phyloP scores from a whole-genome alignment of 2,797 vertebrate species.

The Huso huso region DNA sequence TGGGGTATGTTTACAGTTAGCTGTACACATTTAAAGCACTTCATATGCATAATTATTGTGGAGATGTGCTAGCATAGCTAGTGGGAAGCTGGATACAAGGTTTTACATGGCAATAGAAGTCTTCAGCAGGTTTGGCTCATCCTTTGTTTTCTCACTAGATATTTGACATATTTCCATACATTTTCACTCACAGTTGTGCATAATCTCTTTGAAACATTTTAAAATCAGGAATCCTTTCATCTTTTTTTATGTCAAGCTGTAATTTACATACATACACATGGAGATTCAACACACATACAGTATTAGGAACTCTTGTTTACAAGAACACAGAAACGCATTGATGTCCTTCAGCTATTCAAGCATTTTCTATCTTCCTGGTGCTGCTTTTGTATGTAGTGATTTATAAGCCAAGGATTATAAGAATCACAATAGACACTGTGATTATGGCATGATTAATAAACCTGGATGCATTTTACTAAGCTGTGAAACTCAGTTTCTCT shows the following conservation, averaged over 20 bases:
- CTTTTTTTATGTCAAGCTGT: background rate
- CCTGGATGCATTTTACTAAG: constrained; percentile 21
- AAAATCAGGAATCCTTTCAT: too few relatives aligned
- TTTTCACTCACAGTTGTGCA: too few relatives aligned
- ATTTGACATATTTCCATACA: too few relatives aligned
- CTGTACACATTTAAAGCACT: too few relatives aligned
- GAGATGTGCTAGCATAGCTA: too few relatives aligned
- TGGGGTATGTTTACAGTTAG: too few relatives aligned
- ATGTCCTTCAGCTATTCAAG: background rate
- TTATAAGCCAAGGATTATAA: background rate
- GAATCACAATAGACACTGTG: background rate
- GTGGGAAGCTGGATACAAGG: too few relatives aligned
- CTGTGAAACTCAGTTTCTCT: constrained; percentile 21
- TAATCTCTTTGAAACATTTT: too few relatives aligned
- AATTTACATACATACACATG: background rate
- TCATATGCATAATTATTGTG: too few relatives aligned
- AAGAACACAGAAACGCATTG: background rate
- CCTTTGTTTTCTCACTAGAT: too few relatives aligned
- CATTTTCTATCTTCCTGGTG: background rate
- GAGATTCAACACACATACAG: background rate
- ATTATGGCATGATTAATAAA: constrained; percentile 3
- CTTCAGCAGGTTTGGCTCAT: too few relatives aligned
- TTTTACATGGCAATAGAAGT: too few relatives aligned
- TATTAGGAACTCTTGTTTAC: background rate
- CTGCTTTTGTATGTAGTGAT: background rate